Evolutionary conservation across 2,888 invertebrate species (phyloP).

Genomic region (Abscondita cerata): DNA sequence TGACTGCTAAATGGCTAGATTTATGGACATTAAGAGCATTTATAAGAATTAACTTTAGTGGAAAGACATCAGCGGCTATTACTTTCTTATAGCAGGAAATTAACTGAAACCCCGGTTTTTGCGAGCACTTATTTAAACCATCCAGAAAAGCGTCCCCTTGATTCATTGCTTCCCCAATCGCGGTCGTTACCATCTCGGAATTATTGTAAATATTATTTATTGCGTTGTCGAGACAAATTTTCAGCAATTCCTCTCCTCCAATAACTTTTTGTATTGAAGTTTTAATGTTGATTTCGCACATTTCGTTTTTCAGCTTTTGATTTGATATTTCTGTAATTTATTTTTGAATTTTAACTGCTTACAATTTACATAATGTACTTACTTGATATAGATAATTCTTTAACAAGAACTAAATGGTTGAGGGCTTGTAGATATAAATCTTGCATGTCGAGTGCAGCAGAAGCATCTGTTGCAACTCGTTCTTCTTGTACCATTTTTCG

Average conservation of each 20-base stretch:
- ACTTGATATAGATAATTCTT: slow-evolving; percentile 50
- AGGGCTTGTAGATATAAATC: slow-evolving; percentile 42
- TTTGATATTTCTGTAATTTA: background rate
- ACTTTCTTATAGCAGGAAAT: slow-evolving; percentile 51
- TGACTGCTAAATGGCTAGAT: slow-evolving; percentile 43
- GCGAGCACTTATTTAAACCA: slow-evolving; percentile 44
- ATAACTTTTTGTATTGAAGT: slow-evolving; percentile 3
- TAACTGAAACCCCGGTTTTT: slow-evolving; percentile 44
- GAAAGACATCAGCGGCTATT: slow-evolving; percentile 45
- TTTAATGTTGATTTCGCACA: background rate
- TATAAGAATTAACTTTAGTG: slow-evolving; percentile 49
- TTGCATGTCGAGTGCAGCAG: slow-evolving; percentile 45
- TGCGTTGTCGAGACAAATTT: slow-evolving; percentile 7
- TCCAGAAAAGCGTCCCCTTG: slow-evolving; percentile 45
- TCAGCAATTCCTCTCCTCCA: slow-evolving; percentile 9
- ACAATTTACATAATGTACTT: slow-evolving; percentile 35
- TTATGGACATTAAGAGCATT: slow-evolving; percentile 48
- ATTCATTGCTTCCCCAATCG: slow-evolving; percentile 39
- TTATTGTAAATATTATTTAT: slow-evolving; percentile 15
- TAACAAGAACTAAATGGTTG: slow-evolving; percentile 43
- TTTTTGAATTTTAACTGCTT: background rate
- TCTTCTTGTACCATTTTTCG: slow-evolving; percentile 46
- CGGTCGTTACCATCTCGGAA: slow-evolving; percentile 27
- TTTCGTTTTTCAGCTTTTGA: background rate
- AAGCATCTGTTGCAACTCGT: slow-evolving; percentile 44